These are phyloP conservation scores for Spongia lamella DNA, from an alignment of 37 sponge, comb jelly and placozoan genomes.

Conservation along the genomic window DNA sequence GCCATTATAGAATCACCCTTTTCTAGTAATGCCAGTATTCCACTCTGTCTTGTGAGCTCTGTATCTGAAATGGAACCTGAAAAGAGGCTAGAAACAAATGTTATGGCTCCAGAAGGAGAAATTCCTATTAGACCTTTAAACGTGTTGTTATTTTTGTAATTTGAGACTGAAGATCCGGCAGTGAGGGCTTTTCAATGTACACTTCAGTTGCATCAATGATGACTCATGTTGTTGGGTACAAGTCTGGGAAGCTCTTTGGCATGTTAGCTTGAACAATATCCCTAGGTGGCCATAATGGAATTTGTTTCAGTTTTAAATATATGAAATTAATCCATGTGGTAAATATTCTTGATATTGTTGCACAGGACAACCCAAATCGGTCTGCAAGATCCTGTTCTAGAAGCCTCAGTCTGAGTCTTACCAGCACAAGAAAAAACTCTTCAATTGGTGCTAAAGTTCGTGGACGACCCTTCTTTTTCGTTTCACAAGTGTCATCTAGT, in stretches of 20 bases:
- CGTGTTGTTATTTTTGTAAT: slow-evolving; percentile 32
- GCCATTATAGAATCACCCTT: slow-evolving; percentile 60
- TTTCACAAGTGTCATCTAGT: neutral
- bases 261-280: slow-evolving; percentile 19
- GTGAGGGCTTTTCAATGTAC: slow-evolving; percentile 34
- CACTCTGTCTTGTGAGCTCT: slow-evolving; percentile 42
- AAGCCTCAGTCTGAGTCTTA: slow-evolving; percentile 25
- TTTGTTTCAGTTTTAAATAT: slow-evolving; percentile 16
- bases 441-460: slow-evolving; percentile 32
- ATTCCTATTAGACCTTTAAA: slow-evolving; percentile 50
- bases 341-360: slow-evolving; percentile 37
- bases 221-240: slow-evolving; percentile 41
- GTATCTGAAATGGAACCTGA: slow-evolving; percentile 54
- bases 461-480: slow-evolving; percentile 10
- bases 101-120: slow-evolving; percentile 52
- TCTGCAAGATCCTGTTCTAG: slow-evolving; percentile 38
- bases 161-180: slow-evolving; percentile 31
- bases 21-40: slow-evolving; percentile 42
- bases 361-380: slow-evolving; percentile 23
- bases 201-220: slow-evolving; percentile 47
- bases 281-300: slow-evolving; percentile 42
- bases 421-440: slow-evolving; percentile 33
- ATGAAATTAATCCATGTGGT: slow-evolving; percentile 44
- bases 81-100: slow-evolving; percentile 43
- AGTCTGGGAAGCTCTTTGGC: slow-evolving; percentile 37